Evolutionary conservation across 2,113 vertebrate genomes (phyloP).

Genomic region (Zeus faber): DNA sequence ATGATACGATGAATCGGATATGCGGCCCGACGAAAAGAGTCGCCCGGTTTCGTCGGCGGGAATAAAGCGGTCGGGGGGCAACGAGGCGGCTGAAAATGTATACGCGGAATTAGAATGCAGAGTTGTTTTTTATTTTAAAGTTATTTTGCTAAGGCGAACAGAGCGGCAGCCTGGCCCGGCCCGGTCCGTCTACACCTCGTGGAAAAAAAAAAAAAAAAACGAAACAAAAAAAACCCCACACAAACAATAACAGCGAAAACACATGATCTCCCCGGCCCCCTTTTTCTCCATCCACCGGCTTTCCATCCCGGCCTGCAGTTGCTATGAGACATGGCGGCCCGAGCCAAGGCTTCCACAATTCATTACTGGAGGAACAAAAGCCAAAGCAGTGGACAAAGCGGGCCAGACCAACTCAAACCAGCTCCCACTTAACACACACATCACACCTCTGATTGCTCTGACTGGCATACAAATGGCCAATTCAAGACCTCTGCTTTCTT

Average conservation of each 20-base stretch:
- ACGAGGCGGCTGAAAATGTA: too few relatives aligned
- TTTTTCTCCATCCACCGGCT: conserved; percentile 50
- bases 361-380: conserved; percentile 70
- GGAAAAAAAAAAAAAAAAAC: conserved; percentile 2
- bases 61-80: too few relatives aligned
- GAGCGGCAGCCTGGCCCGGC: conserved; percentile 26
- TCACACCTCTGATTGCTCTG: conserved; percentile 66
- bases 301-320: conserved; percentile 64
- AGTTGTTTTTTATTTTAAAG: too few relatives aligned
- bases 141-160: conserved; percentile 17
- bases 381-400: conserved; percentile 68
- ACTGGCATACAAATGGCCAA: conserved; percentile 62
- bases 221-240: conserved; percentile 42
- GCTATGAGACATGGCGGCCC: conserved; percentile 72
- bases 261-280: conserved; percentile 46
- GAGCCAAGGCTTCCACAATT: conserved; percentile 73
- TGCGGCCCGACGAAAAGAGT: too few relatives aligned
- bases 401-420: conserved; percentile 64
- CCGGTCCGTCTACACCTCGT: conserved; percentile 32
- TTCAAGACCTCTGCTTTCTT: conserved; percentile 44
- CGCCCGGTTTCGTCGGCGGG: too few relatives aligned
- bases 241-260: conserved; percentile 2
- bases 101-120: too few relatives aligned
- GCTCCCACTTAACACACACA: conserved; percentile 71
- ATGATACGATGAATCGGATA: too few relatives aligned